These are phyloP conservation scores for Paramormyrops hopkinsi DNA, from an alignment of 2,797 vertebrate species.

Conservation along the genomic window DNA sequence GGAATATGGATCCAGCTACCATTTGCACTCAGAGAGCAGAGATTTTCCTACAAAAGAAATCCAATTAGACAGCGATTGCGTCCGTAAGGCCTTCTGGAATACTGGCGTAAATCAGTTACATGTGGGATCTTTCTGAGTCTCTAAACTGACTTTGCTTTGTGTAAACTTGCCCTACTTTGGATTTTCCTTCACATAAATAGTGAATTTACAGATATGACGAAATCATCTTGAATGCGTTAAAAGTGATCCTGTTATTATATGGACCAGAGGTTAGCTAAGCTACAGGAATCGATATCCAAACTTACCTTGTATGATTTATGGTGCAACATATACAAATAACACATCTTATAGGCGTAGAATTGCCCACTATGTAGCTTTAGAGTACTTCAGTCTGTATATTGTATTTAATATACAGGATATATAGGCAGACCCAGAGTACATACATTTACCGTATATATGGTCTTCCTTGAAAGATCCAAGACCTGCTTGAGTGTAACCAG, in stretches of 20 bases:
- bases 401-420: neutral
- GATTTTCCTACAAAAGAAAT: conserved; percentile 3
- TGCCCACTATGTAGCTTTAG: neutral
- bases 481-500: neutral
- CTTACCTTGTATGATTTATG: neutral
- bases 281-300: neutral
- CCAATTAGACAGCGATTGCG: neutral
- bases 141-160: conserved; percentile 6
- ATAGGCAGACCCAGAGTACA: neutral
- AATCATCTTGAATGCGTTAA: neutral
- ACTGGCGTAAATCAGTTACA: neutral
- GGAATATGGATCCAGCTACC: neutral
- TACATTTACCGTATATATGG: neutral
- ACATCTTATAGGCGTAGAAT: neutral
- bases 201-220: neutral
- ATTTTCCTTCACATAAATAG: neutral
- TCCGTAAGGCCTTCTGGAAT: neutral
- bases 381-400: neutral
- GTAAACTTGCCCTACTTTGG: conserved; percentile 8
- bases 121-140: neutral
- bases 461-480: neutral
- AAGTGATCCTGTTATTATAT: neutral
- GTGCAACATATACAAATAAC: neutral
- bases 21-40: neutral
- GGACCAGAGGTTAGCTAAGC: neutral